Evolutionary conservation across 1,140 invertebrate species (phyloP).

Genomic region (Drusus annulatus): DNA sequence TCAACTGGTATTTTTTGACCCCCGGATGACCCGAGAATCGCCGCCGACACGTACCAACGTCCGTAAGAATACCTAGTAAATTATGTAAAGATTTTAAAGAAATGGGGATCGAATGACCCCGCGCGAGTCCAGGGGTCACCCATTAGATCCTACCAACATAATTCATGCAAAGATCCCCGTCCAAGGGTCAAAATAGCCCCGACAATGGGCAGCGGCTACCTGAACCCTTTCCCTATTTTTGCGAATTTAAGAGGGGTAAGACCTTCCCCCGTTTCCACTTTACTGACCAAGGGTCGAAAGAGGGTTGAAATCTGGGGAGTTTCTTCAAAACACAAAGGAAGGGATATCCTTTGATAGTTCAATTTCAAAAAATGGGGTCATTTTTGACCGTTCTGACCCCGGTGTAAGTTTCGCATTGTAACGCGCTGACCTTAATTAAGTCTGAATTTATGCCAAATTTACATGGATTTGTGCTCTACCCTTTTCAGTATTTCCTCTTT

Average conservation of each 20-base stretch:
- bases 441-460: slow-evolving; percentile 39
- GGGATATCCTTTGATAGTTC: slow-evolving; percentile 43
- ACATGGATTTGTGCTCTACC: slow-evolving; percentile 11
- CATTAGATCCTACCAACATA: slow-evolving; percentile 8
- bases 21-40: slow-evolving; percentile 21
- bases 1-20: slow-evolving; percentile 45
- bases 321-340: slow-evolving; percentile 23
- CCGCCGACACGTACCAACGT: slow-evolving; percentile 32
- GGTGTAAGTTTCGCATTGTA: slow-evolving; percentile 32
- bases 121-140: slow-evolving; percentile 42
- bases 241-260: neutral
- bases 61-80: slow-evolving; percentile 18
- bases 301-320: slow-evolving; percentile 14
- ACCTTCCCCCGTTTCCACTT: slow-evolving; percentile 40
- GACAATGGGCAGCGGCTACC: slow-evolving; percentile 33
- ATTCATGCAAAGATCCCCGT: neutral
- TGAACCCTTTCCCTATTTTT: slow-evolving; percentile 19
- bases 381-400: slow-evolving; percentile 44
- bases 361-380: slow-evolving; percentile 46
- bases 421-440: slow-evolving; percentile 44
- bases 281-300: slow-evolving; percentile 50
- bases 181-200: neutral
- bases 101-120: slow-evolving; percentile 36
- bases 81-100: neutral
- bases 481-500: slow-evolving; percentile 7